Percentiles rank a stretch among this genome's conserved stretches.
Conservation (phyloP, 2,797 vertebrate species). For the Epinephelus coioides region DNA sequence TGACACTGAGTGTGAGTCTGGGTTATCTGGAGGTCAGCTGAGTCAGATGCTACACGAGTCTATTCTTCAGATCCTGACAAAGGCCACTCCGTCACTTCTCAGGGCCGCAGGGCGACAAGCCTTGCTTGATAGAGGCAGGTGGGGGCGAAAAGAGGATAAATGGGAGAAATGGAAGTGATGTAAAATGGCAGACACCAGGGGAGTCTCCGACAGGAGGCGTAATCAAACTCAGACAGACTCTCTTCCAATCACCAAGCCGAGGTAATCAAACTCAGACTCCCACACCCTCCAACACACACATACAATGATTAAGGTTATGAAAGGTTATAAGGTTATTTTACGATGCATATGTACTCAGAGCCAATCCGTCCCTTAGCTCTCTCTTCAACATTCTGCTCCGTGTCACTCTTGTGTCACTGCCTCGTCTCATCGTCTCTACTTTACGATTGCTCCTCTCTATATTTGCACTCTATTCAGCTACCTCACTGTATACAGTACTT, state of each 20-base stretch:
- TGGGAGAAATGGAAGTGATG: constrained; percentile 35
- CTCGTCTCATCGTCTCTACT: constrained; percentile 1
- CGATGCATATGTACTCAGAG: constrained; percentile 27
- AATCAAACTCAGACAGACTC: constrained; percentile 72
- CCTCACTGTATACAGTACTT: constrained; percentile 9
- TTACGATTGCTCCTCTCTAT: constrained; percentile 26
- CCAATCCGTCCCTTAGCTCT: neutral
- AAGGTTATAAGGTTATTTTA: constrained; percentile 43
- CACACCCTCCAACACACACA: constrained; percentile 28
- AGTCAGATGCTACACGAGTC: constrained; percentile 42
- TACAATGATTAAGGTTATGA: constrained; percentile 52
- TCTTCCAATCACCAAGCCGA: constrained; percentile 57
- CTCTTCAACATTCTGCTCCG: neutral
- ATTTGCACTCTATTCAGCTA: constrained; percentile 10
- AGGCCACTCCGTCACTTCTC: constrained; percentile 45
- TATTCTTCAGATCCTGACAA: constrained; percentile 50
- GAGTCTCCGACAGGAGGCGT: constrained; percentile 52
- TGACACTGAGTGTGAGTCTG: constrained; percentile 11
- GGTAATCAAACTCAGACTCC: constrained; percentile 71
- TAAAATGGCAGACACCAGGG: constrained; percentile 47
- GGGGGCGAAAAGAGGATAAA: constrained; percentile 14
- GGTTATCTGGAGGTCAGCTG: constrained; percentile 51
- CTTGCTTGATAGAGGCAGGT: constrained; percentile 10
- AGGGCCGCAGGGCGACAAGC: constrained; percentile 38
- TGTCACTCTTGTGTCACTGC: neutral